Base-by-base conservation (phyloP, 1,140 invertebrate genomes). In the Maniola jurtina region DNA sequence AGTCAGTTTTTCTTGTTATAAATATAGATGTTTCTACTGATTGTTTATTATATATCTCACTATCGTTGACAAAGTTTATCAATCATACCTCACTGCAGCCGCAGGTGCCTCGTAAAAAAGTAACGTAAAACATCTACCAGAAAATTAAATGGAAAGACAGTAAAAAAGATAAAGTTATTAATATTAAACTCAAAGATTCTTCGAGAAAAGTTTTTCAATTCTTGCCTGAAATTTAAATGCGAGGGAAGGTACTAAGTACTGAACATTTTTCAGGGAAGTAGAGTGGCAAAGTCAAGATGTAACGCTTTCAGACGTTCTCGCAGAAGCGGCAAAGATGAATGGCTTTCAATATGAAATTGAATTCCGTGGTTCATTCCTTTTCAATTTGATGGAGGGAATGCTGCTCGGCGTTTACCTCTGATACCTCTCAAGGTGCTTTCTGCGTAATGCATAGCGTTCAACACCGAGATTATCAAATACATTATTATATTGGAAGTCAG, bases 321-420 rank as follows among this genome's bases (percentile, higher is more conserved):
- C 80, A 86, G 78, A 83, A 86, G 84, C 83, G 82, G 83, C 82
- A 85, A 88, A 89, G 86, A 89, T 88, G 86, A 89, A 92, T 92
- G 91, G 91, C 91, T 92, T 92, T 92, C 90, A 92, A 92, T 92
- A 91, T 92, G 90, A 92, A 92, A 92, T 92, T 92, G 92, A 92
- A 93, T 93, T 93, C 91, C 85, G 91, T 87, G 92, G 91, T 92
- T 91, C 91, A 92, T 93, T 92, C 92, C 84, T 91, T 92, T 89
- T 92, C 91, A 92, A 92, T 92, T 92, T 91, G 88, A 89, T 84
- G 73, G 80, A 77, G 83, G 74, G 83, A 86, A 81, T 85, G 77
- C 67, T 76, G 77, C 71, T 76, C 77, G 79, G 70, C 85, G 78
- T 83, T 86, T 88, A 83, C 80, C 79, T 75, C 76, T 73, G 77